Conservation (phyloP, 2,888 invertebrate genomes). For the Tyria jacobaeae region DNA sequence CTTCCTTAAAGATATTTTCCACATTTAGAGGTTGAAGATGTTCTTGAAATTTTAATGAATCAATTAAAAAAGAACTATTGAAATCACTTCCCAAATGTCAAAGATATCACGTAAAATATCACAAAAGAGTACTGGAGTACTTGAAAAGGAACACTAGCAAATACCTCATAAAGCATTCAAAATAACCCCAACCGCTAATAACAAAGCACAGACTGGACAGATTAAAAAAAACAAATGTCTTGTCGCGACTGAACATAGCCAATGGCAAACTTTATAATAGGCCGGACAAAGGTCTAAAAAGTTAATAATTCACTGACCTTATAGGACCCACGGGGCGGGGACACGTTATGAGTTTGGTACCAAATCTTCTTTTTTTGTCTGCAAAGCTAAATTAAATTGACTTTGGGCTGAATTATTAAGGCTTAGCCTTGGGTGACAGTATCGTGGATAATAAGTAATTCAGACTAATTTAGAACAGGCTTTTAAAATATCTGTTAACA, state of each 20-base stretch:
- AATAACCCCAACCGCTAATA: slow-evolving; percentile 19
- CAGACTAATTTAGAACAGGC: neutral
- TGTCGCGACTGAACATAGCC: slow-evolving; percentile 58
- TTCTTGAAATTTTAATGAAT: neutral
- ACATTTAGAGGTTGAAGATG: too few relatives aligned
- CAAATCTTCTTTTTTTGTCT: slow-evolving; percentile 72
- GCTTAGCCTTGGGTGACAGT: slow-evolving; percentile 58
- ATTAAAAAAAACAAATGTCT: slow-evolving; percentile 34
- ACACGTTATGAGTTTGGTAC: slow-evolving; percentile 71
- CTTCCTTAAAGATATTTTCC: too few relatives aligned
- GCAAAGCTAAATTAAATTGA: slow-evolving; percentile 79
- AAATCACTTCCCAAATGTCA: too few relatives aligned
- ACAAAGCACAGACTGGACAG: slow-evolving; percentile 32
- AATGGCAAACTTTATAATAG: slow-evolving; percentile 65
- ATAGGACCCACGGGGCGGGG: slow-evolving; percentile 72
- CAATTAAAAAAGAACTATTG: too few relatives aligned
- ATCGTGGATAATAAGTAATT: slow-evolving; percentile 8
- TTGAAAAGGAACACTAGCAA: slow-evolving; percentile 4
- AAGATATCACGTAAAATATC: neutral
- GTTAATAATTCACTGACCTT: slow-evolving; percentile 72
- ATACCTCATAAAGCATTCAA: slow-evolving; percentile 12
- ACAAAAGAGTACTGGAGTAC: neutral
- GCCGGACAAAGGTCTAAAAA: slow-evolving; percentile 56
- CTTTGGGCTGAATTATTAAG: slow-evolving; percentile 58
- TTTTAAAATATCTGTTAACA: neutral